These are phyloP conservation scores for Lycia hirtaria DNA, from an alignment of 2,888 invertebrate genomes.

Conservation along the genomic window DNA sequence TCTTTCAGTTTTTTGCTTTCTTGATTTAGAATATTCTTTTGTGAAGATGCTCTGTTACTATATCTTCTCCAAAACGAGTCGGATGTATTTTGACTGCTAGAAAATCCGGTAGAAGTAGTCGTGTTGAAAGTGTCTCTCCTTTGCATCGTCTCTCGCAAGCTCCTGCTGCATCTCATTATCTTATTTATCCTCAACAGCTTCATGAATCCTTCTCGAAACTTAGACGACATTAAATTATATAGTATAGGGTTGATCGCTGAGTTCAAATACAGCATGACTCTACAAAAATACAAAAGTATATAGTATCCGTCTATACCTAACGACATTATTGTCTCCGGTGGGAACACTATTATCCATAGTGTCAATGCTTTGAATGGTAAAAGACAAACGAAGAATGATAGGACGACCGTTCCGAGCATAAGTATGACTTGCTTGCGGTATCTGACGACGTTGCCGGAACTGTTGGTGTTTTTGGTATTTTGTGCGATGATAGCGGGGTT, in stretches of 20 bases:
- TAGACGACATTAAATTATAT: slow-evolving; percentile 96
- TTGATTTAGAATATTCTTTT: slow-evolving; percentile 67
- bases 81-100: slow-evolving; percentile 84
- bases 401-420: slow-evolving; percentile 95
- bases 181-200: slow-evolving; percentile 85
- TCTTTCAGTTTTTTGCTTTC: slow-evolving; percentile 73
- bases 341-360: slow-evolving; percentile 93
- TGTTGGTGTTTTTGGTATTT: slow-evolving; percentile 77
- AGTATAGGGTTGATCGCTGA: slow-evolving; percentile 96
- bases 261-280: slow-evolving; percentile 95
- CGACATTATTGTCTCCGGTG: slow-evolving; percentile 87
- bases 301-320: slow-evolving; percentile 93
- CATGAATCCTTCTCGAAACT: slow-evolving; percentile 93
- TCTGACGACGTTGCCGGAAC: slow-evolving; percentile 86
- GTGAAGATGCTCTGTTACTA: slow-evolving; percentile 81
- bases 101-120: slow-evolving; percentile 86
- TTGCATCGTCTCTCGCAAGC: slow-evolving; percentile 82
- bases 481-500: slow-evolving; percentile 90
- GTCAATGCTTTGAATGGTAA: slow-evolving; percentile 95
- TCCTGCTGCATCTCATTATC: slow-evolving; percentile 74
- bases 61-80: slow-evolving; percentile 88
- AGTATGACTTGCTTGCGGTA: slow-evolving; percentile 93
- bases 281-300: slow-evolving; percentile 92
- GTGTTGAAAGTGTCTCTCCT: slow-evolving; percentile 88
- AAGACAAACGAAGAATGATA: slow-evolving; percentile 95